A percentile compares a stretch with the other conserved stretches of the same genome.
Conservation (phyloP, 2,113 vertebrate genomes). For the Eudyptes chrysolophus region DNA sequence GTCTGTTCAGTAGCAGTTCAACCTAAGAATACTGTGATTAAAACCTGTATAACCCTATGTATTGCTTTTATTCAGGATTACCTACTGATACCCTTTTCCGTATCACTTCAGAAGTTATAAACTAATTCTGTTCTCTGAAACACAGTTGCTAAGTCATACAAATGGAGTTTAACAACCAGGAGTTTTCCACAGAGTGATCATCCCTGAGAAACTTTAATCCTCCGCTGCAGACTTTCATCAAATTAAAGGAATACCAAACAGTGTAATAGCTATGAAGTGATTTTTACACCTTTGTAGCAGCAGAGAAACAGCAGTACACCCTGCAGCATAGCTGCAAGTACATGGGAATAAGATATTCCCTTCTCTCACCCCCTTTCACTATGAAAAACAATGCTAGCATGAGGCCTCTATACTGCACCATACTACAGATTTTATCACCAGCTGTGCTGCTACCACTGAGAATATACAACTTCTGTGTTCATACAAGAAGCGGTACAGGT, state of each 20-base stretch:
- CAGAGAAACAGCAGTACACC: not conserved
- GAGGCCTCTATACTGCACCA: not conserved
- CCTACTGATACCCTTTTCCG: not conserved
- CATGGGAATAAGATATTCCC: not conserved
- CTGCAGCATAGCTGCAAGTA: not conserved
- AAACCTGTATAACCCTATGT: not conserved
- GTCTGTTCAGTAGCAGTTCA: not conserved
- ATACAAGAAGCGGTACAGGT: not conserved
- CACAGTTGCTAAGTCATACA: not conserved
- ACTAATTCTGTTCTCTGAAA: not conserved
- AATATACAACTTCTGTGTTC: not conserved
- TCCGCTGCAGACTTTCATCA: not conserved
- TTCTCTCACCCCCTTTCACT: not conserved
- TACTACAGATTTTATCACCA: not conserved
- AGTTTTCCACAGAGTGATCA: not conserved
- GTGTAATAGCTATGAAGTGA: fast-evolving
- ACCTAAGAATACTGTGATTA: not conserved
- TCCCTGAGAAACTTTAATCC: not conserved
- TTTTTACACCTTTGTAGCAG: not conserved
- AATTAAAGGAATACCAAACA: not conserved
- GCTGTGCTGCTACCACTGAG: not conserved
- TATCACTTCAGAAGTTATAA: not conserved
- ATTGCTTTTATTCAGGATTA: not conserved
- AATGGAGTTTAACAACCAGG: not conserved
- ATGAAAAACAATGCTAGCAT: not conserved